Base-by-base conservation (phyloP, 2,113 vertebrate species). In the Corydoras sp. region DNA sequence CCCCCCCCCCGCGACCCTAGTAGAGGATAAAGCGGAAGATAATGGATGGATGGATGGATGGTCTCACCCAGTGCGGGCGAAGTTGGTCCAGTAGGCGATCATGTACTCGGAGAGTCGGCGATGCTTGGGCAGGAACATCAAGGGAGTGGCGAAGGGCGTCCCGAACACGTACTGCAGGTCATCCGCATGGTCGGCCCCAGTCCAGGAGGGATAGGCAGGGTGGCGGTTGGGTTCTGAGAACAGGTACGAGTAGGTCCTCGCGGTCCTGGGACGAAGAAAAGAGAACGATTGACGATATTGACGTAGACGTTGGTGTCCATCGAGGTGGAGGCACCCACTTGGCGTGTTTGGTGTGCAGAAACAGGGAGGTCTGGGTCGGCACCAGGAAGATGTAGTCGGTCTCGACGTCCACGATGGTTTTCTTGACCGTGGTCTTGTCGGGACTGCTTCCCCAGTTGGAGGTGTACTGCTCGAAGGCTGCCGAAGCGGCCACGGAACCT, bases 31-130 rank as follows among this genome's bases (percentile, higher is more conserved):
- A 43, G 35, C 4, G 2, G 35, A 24, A 43, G 35, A 43, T 5
- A 43, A 43, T 43, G 4, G 35, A 43, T 5, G 35, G 4, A 43
- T 5, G 7, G 35, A 8, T 43, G 35, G 35, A 43, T 4, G 35
- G 35, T 43, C 35, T 68, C 91, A 99, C 97, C 97, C 97, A 0
- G 89, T 93, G 62, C 65, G 90, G 79, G 96, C 97, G 31, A 99
- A 99, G 85, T 99, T 99, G 88, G 92, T 95, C 97, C 97, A 99
- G 81, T 96, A 99, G 76, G 93, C 91, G 0, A 99, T 99, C 83
- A 97, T 84, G 79, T 81, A 70, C 29, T 74, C 35, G 0, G 97
- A 91, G 50, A 96, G 77, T 0, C 86, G 86, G 13, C 93, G 90
- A 78, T 99, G 89, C 55, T 88, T 82, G 7, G 91, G 51, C 70